Evolutionary conservation across 2,113 vertebrate genomes (phyloP), one percentile per base, ranked within the genome.

Genomic region (Archilochus colubris): DNA sequence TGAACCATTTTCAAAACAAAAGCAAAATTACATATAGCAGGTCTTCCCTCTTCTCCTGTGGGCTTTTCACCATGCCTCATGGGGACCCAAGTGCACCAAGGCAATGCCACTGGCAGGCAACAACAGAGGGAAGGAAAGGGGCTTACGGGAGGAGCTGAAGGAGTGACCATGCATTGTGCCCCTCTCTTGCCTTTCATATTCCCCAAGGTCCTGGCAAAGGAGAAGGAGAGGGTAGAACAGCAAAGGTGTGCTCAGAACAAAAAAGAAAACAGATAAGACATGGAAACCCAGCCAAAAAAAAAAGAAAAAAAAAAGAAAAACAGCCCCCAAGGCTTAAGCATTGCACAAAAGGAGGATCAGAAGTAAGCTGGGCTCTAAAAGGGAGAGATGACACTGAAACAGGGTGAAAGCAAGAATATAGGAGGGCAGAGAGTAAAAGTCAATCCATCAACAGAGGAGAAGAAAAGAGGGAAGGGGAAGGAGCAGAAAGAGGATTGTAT

Each of bases 341-440:
- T 91, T 84, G 94, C 84, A 96, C 88, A 94, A 94, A 96, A 98
- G 95, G 87, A 98, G 93, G 93, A 97, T 88, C 95, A 67, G 88
- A 95, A 96, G 82, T 90, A 94, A 98, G 95, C 95, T 97, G 80
- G 80, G 77, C 76, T 96, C 96, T 94, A 91, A 95, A 96, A 97
- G 89, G 97, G 97, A 97, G 94, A 98, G 97, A 98, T 98, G 97
- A 97, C 85, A 98, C 97, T 17, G 30, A 96, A 97, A 98, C 97
- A 97, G 97, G 95, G 96, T 97, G 97, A 97, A 97, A 98, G 95
- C 31, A 61, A 97, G 97, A 97, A 97, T 95, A 97, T 86, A 97
- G 96, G 95, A 97, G 95, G 88, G 95, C 91, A 98, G 95, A 97
- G 93, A 95, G 69, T 85, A 86, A 78, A 94, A 95, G 80, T 95